Percentiles rank a stretch among this genome's conserved stretches.
Conservation (phyloP, 64 coral and sea anemone genomes). For the Porites australiensis region DNA sequence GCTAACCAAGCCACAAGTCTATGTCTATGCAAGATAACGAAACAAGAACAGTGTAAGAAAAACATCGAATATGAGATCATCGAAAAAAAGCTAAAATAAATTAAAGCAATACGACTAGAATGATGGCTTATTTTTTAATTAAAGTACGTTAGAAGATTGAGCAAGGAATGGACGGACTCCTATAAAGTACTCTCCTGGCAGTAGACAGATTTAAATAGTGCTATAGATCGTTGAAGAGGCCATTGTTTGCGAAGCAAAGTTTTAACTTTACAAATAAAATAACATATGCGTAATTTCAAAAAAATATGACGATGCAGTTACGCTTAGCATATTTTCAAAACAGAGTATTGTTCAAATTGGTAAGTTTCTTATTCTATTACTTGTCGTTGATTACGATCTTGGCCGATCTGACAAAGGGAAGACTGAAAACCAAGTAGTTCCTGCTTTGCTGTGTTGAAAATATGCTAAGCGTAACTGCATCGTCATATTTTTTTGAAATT, state of each 20-base stretch:
- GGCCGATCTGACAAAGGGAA: too few relatives aligned
- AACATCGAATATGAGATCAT: slow-evolving; percentile 15
- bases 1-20: not conserved
- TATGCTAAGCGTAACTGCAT: too few relatives aligned
- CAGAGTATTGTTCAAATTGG: slow-evolving; percentile 30
- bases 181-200: too few relatives aligned
- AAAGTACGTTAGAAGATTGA: too few relatives aligned
- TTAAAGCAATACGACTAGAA: not conserved
- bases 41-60: not conserved
- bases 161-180: too few relatives aligned
- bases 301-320: slow-evolving; percentile 17
- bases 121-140: not conserved
- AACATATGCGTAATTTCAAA: not conserved
- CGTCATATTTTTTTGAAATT: not conserved
- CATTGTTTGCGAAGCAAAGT: too few relatives aligned
- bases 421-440: not conserved
- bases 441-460: not conserved
- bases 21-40: not conserved
- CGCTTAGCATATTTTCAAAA: not conserved
- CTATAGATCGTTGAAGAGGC: too few relatives aligned
- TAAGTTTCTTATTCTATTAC: not conserved
- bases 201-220: too few relatives aligned
- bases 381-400: not conserved
- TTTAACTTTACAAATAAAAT: not conserved
- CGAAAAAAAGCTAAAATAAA: not conserved